Evolutionary conservation across 2,888 invertebrate species (phyloP).

Genomic region (Morpho achilles): DNA sequence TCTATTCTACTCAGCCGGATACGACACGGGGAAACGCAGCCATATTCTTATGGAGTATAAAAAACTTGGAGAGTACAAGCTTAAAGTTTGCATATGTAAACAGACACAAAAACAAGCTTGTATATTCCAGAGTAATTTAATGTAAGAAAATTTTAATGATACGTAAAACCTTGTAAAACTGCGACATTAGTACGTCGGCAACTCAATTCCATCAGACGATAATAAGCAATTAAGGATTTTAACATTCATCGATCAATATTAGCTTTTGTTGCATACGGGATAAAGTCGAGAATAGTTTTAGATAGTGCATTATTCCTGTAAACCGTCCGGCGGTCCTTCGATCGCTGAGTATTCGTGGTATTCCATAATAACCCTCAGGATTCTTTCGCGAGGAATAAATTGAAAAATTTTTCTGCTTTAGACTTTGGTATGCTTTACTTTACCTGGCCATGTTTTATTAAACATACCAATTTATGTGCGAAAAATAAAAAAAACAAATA

Average conservation of each 20-base stretch:
- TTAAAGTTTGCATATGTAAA: too few relatives aligned
- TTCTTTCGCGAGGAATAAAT: constrained; percentile 26
- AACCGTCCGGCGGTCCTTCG: constrained; percentile 21
- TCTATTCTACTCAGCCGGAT: too few relatives aligned
- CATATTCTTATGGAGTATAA: too few relatives aligned
- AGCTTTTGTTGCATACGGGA: neutral
- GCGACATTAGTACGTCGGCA: constrained; percentile 3
- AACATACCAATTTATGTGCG: constrained; percentile 22
- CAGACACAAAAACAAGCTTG: neutral
- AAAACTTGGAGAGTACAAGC: too few relatives aligned
- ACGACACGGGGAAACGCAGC: too few relatives aligned
- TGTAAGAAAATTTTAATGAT: constrained; percentile 6
- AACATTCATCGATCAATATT: neutral
- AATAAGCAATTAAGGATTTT: constrained; percentile 19
- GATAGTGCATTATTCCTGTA: constrained; percentile 1
- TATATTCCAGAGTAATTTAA: neutral
- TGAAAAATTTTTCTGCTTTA: constrained; percentile 26
- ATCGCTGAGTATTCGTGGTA: constrained; percentile 19
- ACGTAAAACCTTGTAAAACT: neutral
- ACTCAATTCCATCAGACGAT: constrained; percentile 12
- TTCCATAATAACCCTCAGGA: constrained; percentile 27
- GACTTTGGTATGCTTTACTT: constrained; percentile 26
- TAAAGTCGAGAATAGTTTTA: constrained; percentile 10
- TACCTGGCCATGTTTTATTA: constrained; percentile 25
- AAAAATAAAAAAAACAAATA: constrained; percentile 12